Evolutionary conservation across 2,888 invertebrate genomes (phyloP), one percentile per base, ranked within the genome.

Genomic region (Cephalotes varians): DNA sequence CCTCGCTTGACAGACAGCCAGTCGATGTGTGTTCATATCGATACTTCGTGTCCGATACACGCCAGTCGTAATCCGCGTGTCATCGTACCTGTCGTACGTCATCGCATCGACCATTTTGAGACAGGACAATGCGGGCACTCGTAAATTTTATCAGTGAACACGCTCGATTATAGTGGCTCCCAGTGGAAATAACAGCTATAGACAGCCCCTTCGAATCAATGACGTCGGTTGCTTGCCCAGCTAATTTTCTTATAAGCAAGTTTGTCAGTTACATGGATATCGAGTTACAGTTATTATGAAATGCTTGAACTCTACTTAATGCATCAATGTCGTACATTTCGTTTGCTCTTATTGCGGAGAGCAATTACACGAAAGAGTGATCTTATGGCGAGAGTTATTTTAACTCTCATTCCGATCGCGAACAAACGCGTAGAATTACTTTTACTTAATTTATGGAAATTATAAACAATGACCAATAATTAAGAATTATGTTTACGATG

Each of bases 11-110:
- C 84, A 31, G 88, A 88, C 87, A 79, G 81, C 65, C 62, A 77
- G 83, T 76, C 58, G 82, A 81, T 81, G 79, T 62, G 77, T 56
- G 85, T 69, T 54, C 82, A 51, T 74, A 77, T 82, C 79, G 65
- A 86, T 87, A 83, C 85, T 44, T 54, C 65, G 74, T 69, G 86
- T 83, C 82, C 74, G 77, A 84, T 85, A 73, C 85, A 87, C 73
- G 82, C 12, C 40, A 84, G 51, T 74, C 84, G 90, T 88, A 87
- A 89, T 90, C 82, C 81, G 80, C 64, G 85, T 84, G 89, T 90
- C 88, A 85, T 90, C 89, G 87, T 83, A 80, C 74, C 80, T 83
- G 84, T 82, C 90, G 88, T 83, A 85, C 85, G 77, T 89, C 89
- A 87, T 88, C 88, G 90, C 25, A 71, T 60, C 47, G 87, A 58